Conservation (phyloP, 2,113 vertebrate genomes). For the Sylvilagus bachmani region DNA sequence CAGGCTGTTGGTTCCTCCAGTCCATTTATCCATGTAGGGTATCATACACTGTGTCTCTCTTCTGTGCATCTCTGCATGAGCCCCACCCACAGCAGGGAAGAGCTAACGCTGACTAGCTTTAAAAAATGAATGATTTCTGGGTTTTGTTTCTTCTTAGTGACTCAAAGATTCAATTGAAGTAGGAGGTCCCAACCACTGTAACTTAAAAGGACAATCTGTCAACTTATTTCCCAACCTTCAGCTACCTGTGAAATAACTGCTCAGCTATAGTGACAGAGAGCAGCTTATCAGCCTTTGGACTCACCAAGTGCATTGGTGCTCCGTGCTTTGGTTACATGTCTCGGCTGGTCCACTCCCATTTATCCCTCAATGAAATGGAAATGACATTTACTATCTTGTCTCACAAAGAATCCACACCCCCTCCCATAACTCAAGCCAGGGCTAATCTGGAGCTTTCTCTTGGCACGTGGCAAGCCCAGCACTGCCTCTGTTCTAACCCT, state of each 20-base stretch:
- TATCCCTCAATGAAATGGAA: not conserved
- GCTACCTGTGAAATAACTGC: not conserved
- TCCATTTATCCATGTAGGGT: accelerated
- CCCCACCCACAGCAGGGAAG: not conserved
- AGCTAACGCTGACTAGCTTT: not conserved
- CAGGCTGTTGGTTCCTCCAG: not conserved
- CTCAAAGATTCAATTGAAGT: not conserved
- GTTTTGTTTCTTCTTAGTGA: conserved; percentile 26
- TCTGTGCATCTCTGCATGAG: not conserved
- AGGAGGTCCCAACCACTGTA: not conserved
- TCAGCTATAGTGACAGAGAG: not conserved
- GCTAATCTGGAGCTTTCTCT: not conserved
- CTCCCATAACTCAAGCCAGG: not conserved
- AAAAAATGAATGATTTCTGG: not conserved
- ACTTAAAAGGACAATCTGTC: not conserved
- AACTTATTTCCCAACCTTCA: not conserved
- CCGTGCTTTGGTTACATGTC: not conserved
- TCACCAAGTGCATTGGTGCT: not conserved
- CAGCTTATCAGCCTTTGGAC: not conserved
- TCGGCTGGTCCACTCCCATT: not conserved
- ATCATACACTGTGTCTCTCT: not conserved
- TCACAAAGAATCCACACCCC: not conserved
- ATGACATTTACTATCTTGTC: not conserved
- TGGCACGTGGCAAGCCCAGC: not conserved
- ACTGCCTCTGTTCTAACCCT: not conserved